Percentiles rank a stretch among this genome's conserved stretches.
Conservation (phyloP, 2,797 vertebrate species). For the Scomberomorus guttatus region DNA sequence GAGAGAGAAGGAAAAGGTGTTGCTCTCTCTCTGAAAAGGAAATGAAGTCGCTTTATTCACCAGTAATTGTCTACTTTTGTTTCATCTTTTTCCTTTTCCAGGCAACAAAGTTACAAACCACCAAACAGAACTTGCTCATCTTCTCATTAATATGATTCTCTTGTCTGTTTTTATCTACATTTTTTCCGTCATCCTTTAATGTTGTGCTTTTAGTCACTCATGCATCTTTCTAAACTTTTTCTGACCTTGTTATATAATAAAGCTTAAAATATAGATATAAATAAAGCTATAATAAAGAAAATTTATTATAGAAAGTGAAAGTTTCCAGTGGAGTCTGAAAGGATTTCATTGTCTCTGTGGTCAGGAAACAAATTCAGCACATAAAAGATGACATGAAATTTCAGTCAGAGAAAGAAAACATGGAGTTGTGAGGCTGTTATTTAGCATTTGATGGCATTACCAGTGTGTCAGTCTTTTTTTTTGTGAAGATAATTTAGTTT, state of each 20-base stretch:
- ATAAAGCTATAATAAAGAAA: no score
- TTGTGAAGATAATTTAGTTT: slow-evolving; percentile 32
- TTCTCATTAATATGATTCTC: not conserved
- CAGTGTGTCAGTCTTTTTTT: not conserved
- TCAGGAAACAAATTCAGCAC: slow-evolving; percentile 34
- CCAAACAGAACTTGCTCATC: not conserved
- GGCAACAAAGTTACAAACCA: slow-evolving; percentile 5
- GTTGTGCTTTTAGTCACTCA: not conserved
- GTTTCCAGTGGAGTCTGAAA: slow-evolving; percentile 27
- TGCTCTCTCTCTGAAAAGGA: slow-evolving; percentile 7
- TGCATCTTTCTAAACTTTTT: not conserved
- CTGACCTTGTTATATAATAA: not conserved
- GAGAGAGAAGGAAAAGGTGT: no score
- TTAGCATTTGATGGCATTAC: slow-evolving; percentile 22
- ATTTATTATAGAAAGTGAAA: no score
- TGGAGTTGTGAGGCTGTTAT: slow-evolving; percentile 41
- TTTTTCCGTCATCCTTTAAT: not conserved
- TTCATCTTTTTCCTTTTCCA: slow-evolving; percentile 6
- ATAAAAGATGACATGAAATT: slow-evolving; percentile 28
- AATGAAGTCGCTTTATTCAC: slow-evolving; percentile 5
- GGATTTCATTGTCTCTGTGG: slow-evolving; percentile 32
- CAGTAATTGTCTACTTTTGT: slow-evolving; percentile 15
- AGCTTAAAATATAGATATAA: no score
- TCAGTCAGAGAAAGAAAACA: slow-evolving; percentile 53
- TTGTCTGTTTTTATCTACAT: slow-evolving; percentile 7